Conservation (phyloP, 1,140 invertebrate genomes). For the Drosophila murphyi region DNA sequence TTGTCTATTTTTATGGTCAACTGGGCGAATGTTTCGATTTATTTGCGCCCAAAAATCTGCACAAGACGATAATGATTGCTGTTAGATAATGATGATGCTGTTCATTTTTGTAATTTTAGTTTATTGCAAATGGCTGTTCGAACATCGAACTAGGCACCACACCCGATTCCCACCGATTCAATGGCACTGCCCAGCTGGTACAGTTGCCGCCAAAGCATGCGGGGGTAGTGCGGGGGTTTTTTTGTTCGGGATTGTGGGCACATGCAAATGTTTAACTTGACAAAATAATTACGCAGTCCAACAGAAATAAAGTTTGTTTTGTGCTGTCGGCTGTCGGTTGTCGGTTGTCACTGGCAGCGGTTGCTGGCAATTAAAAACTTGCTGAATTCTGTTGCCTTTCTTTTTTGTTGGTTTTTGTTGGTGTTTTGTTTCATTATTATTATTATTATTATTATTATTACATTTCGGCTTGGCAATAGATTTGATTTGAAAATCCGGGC, state of each 20-base stretch:
- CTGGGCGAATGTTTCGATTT: conserved; percentile 74
- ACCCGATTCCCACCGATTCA: neutral
- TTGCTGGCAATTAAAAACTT: conserved; percentile 80
- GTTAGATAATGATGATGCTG: conserved; percentile 26
- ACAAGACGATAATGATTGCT: conserved; percentile 36
- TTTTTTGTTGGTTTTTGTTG: conserved; percentile 19
- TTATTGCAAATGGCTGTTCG: conserved; percentile 42
- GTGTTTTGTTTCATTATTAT: conserved; percentile 10
- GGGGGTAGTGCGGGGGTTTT: too few species aligned
- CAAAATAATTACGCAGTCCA: conserved; percentile 50
- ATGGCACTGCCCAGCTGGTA: neutral
- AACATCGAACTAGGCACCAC: neutral
- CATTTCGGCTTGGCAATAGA: conserved; percentile 45
- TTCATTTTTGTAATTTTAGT: conserved; percentile 60
- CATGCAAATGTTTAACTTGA: conserved; percentile 43
- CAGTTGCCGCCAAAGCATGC: conserved; percentile 5
- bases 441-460: conserved; percentile 20
- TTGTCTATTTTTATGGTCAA: conserved; percentile 71
- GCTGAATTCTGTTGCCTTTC: conserved; percentile 45
- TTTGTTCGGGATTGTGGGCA: neutral
- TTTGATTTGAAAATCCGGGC: conserved; percentile 30
- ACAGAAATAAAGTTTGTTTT: conserved; percentile 39
- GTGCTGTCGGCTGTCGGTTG: conserved; percentile 11
- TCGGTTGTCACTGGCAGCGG: conserved; percentile 75
- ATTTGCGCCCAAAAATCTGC: conserved; percentile 69